Base-by-base conservation (phyloP, 2,113 vertebrate species). In the Microcebus griseorufus region DNA sequence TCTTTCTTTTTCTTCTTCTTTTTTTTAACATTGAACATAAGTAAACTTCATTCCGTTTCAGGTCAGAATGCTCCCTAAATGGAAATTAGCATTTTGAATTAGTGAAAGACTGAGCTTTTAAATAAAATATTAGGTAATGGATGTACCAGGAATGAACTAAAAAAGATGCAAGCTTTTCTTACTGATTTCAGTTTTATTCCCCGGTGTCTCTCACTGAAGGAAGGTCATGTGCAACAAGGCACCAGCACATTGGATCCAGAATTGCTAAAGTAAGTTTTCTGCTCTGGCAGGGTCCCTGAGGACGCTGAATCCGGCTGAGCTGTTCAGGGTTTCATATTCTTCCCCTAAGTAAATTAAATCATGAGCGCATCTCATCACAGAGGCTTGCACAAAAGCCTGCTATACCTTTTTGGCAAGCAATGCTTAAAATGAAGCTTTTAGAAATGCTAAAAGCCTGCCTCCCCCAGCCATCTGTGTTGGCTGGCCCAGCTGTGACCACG, bases 221-320 rank as follows among this genome's bases (percentile, higher is more conserved):
- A 98, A 97, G 97, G 98, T 97, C 93, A 79, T 0, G 58, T 73
- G 69, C 65, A 86, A 64, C 81, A 92, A 93, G 96, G 95, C 95
- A 55, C n/a, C 0, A 17, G 86, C 79, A n/a, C 73, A 55, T 20
- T 86, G 82, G 88, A 93, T 86, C 67, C 73, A 97, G 97, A 97
- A 97, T 97, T 97, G 96, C 95, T 96, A 32, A 42, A 97, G 88
- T 87, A 88, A 67, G 88, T 88, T 97, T 98, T 98, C 97, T 98
- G n/a, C 88, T 98, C 64, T 9, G 17, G 78, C 62, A 0, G 1
- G 53, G 72, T 98, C 97, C 98, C 76, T 0, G 62, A 88, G 96
- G 98, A 97, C 0, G 22, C 84, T 10, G 55, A 65, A 88, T 95
- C 87, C 17, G 65, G 96, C 96, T 97, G 82, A 96, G 76, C 92